phyloP scores from a whole-genome alignment of 92 coral and sea anemone species.

The Paragorgia papillata region DNA sequence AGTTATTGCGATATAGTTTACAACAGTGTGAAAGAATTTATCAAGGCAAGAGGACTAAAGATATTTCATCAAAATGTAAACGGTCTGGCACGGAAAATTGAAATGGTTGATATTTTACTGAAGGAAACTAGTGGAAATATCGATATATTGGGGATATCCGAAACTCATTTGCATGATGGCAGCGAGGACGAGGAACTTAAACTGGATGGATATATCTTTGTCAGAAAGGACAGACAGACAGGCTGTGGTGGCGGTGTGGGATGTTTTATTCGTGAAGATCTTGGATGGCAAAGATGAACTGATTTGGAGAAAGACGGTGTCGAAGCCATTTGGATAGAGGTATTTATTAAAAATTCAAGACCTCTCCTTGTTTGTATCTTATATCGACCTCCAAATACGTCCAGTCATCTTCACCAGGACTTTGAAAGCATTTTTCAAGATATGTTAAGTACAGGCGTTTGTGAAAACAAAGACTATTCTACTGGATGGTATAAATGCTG shows the following conservation, averaged over 20 bases:
- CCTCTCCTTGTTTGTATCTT: slow-evolving; percentile 11
- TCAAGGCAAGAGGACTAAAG: slow-evolving; percentile 19
- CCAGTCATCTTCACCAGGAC: neutral
- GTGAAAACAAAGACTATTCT: slow-evolving; percentile 24
- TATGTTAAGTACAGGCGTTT: neutral
- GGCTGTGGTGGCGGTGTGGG: slow-evolving; percentile 26
- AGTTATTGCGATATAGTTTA: neutral
- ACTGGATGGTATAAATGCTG: neutral
- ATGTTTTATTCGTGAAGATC: slow-evolving; percentile 15
- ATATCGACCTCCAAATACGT: slow-evolving; percentile 19
- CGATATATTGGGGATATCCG: slow-evolving; percentile 9
- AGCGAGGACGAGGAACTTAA: neutral
- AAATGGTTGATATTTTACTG: neutral
- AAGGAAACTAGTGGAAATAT: slow-evolving; percentile 14
- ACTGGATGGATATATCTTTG: slow-evolving; percentile 3
- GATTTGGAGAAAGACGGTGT: slow-evolving; percentile 5
- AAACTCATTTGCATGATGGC: slow-evolving; percentile 18
- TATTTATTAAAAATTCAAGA: slow-evolving; percentile 11
- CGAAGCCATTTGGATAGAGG: slow-evolving; percentile 4
- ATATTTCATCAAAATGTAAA: slow-evolving; percentile 29
- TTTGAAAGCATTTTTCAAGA: neutral
- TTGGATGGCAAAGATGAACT: slow-evolving; percentile 21
- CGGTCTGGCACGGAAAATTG: slow-evolving; percentile 10
- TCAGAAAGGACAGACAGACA: slow-evolving; percentile 6
- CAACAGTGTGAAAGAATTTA: slow-evolving; percentile 1